These are phyloP conservation scores for Rissa tridactyla DNA, from an alignment of 2,113 vertebrate species.

Conservation along the genomic window DNA sequence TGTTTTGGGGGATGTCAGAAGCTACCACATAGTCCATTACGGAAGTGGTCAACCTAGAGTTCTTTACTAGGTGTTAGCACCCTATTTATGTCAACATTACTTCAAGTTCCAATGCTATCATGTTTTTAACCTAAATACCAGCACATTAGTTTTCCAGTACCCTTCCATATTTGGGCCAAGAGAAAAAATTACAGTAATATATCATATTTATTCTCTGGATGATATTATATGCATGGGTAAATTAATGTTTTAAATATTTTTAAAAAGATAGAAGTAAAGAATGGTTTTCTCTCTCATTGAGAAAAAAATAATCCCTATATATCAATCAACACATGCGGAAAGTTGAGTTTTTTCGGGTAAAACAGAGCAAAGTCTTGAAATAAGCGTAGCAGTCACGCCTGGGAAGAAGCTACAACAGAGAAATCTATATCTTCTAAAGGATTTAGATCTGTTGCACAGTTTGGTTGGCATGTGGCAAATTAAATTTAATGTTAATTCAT, in stretches of 20 bases:
- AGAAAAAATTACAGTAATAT: neutral
- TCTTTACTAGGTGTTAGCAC: neutral
- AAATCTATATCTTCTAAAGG: slow-evolving; percentile 4
- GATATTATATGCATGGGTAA: neutral
- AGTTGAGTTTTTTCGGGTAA: neutral
- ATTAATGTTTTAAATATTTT: neutral
- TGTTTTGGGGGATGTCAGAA: neutral
- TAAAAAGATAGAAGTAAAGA: neutral
- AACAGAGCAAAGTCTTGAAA: neutral
- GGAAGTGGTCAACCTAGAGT: rapidly evolving
- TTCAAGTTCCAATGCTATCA: neutral
- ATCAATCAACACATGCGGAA: neutral
- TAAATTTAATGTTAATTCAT: slow-evolving; percentile 61
- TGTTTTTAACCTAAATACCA: neutral
- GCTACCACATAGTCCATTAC: neutral
- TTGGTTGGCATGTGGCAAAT: slow-evolving; percentile 62
- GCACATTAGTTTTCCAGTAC: neutral
- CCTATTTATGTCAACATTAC: neutral
- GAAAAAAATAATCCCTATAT: neutral
- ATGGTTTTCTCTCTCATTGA: neutral
- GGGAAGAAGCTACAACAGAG: neutral
- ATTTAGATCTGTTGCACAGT: slow-evolving; percentile 32
- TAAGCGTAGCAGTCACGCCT: neutral
- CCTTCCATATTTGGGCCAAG: neutral
- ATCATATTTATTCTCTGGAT: neutral